Conservation (phyloP, 2,888 invertebrate species). For the Pyrgus malvae region DNA sequence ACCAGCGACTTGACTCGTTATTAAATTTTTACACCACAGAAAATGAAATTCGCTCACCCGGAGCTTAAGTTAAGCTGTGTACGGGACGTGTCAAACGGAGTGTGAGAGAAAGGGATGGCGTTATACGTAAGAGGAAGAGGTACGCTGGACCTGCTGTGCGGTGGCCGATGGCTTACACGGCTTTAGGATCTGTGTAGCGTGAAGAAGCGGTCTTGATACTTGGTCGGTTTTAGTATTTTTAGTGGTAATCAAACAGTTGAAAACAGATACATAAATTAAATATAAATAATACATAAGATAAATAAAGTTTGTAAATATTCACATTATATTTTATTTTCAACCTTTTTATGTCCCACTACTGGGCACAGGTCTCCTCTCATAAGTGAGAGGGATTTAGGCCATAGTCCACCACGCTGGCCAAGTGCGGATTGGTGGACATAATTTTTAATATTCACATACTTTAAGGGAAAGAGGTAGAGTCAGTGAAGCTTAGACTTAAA, state of each 20-base stretch:
- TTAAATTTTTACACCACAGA: conserved; percentile 51
- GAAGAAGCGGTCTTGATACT: conserved; percentile 53
- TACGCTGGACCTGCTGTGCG: conserved; percentile 43
- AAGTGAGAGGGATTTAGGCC: no score
- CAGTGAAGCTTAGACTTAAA: no score
- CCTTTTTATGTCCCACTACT: no score
- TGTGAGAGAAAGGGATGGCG: conserved; percentile 22
- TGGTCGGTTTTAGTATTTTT: conserved; percentile 29
- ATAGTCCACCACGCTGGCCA: no score
- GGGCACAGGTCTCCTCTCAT: no score
- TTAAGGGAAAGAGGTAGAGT: no score
- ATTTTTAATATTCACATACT: no score
- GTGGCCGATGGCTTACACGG: conserved; percentile 52
- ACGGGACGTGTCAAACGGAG: conserved; percentile 46
- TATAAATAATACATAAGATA: no score
- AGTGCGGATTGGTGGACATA: no score
- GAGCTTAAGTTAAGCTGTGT: conserved; percentile 42
- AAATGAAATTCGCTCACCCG: conserved; percentile 44
- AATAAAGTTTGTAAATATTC: no score
- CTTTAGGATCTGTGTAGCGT: conserved; percentile 46
- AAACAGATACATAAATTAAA: no score
- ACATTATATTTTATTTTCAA: no score
- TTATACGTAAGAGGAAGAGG: conserved; percentile 34
- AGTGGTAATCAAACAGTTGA: not conserved
- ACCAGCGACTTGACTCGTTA: conserved; percentile 35